Base-by-base conservation (phyloP, 2,113 vertebrate species). In the Microtus ochrogaster region DNA sequence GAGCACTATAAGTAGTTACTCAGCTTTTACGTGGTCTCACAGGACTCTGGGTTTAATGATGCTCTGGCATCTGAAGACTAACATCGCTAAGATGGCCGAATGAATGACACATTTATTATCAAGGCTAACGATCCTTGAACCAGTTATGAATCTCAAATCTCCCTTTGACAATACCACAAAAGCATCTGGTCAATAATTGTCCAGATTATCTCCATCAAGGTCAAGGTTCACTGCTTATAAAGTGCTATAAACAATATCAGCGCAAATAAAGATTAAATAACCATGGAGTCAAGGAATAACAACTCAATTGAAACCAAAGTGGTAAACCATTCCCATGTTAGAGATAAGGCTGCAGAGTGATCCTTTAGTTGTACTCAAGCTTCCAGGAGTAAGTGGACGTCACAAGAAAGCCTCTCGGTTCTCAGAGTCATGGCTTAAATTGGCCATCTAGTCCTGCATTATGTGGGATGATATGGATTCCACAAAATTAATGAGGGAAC, bases 381-480 rank as follows among this genome's bases (percentile, higher is more conserved):
- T n/a, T 21, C 77, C 55, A 30, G 0, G 0, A 44, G 82, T 44
- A 55, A 52, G 41, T 17, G 14, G 19, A 76, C 41, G 44, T 65
- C 65, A 70, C 0, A 21, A 79, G 47, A 70, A 68, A 24, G 41
- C 72, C 0, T 2, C 3, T 5, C 81, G 73, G 76, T 58, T 89
- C 21, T 77, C 13, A n/a, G 41, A 65, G 61, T 21, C 84, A 90
- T 55, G 77, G 33, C 85, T 58, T 94, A 68, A 94, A 70, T 95
- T 72, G 76, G 58, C 79, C 41, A 86, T 7, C 0, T 33, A 0
- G 0, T 96, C 72, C 0, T 52, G 81, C 76, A 91, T 47, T 61
- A 47, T 87, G 6, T 89, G 90, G 94, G 95, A 97, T 89, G 88
- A 84, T 5, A 7, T 1, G 33, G 93, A 77, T 36, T 66, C 52